Base-by-base conservation (phyloP, 2,797 vertebrate genomes). In the Karalla daura region DNA sequence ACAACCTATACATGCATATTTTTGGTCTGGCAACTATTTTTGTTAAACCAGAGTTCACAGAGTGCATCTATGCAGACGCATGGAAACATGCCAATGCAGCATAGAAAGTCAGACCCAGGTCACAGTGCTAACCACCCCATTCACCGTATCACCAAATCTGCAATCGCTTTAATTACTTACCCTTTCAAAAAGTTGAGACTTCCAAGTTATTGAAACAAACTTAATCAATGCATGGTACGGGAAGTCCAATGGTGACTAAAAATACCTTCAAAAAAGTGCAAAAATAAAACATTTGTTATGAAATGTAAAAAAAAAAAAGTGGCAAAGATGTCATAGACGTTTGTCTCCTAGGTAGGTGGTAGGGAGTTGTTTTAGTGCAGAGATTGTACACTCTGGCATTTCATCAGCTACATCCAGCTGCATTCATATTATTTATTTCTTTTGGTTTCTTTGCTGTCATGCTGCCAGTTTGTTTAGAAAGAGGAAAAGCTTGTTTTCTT, bases 371-470 rank as follows among this genome's bases (percentile, higher is more conserved):
- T 79, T 71, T 12, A 8, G 55, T 58, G 63, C 65, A 41, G 30
- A 39, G 58, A 79, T 53, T 78, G 71, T 32, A 72, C 45, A 49
- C 77, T 78, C 81, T 81, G 76, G 72, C 74, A 65, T 58, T 76
- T 74, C 59, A 77, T 66, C 58, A 74, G 70, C 30, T 52, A 76
- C 70, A 77, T 68, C 62, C 71, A 54, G 50, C 37, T 13, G 14
- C 56, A 68, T 76, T 71, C 55, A 78, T 39, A 39, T 66, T 77
- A 76, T 83, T 78, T 81, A 52, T 63, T 64, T 82, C 37, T 28
- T 46, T 65, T 66, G 33, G 40, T 53, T 25, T 65, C 65, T 72
- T 80, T 71, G 54, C 63, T 80, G 61, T 72, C 67, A 50, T 70
- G 60, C 69, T 70, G 36, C 51, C 52, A 63, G 54, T 72, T 80